Base-by-base conservation (phyloP, 1,140 invertebrate genomes). In the Scaptomyza pallida region DNA sequence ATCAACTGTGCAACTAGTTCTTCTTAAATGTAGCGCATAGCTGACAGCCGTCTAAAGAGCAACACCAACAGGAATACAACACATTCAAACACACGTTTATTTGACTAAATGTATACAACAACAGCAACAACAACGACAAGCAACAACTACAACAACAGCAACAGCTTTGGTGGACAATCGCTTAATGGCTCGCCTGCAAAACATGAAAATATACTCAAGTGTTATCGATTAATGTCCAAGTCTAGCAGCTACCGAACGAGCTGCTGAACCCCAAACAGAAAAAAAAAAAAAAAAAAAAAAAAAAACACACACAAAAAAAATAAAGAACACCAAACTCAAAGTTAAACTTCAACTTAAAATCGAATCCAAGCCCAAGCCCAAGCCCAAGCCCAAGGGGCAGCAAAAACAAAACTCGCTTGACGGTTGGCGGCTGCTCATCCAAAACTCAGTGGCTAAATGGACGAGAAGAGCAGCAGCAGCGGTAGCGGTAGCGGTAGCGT, bases 141-240 rank as follows among this genome's bases (percentile, higher is more conserved):
- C 33, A 65, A 5, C 40, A 54, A 52, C 54, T 50, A 8, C 71
- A 52, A 41, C 45, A 30, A 9, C 51, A 61, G 19, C 71, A 60
- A 72, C 48, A 77, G 51, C 75, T 70, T 74, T 63, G 78, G 79
- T 89, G 82, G 83, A 90, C 89, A 90, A 90, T 90, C 89, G 85
- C 86, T 91, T 91, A 91, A 91, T 91, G 89, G 89, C 86, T 91
- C 89, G 89, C 89, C 83, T 91, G 75, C 73, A 74, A 75, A 89
- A 91, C 89, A 91, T 91, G 89, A 91, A 91, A 91, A 91, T 89
- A 91, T 91, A 91, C 89, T 91, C 89, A 91, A 90, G 89, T 91
- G 86, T 90, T 91, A 91, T 91, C 89, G 89, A 90, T 90, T 91
- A 91, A 90, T 91, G 89, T 91, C 89, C 86, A 89, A 89, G 82